Base-by-base conservation (phyloP, 2,797 vertebrate species). In the Periophthalmus magnuspinnatus region DNA sequence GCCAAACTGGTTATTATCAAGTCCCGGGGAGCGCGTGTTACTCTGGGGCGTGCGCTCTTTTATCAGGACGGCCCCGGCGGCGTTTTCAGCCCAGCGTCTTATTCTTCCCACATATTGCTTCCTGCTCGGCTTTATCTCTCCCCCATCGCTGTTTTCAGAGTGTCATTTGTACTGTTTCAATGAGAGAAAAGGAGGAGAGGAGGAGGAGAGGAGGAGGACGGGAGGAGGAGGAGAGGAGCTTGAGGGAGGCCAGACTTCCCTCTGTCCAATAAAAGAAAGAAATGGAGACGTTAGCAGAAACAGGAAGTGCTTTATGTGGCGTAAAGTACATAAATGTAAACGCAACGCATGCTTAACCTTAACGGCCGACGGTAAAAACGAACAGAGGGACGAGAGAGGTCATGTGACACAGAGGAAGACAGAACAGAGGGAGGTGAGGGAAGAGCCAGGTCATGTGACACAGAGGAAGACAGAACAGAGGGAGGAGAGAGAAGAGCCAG, bases 101-200 rank as follows among this genome's bases (percentile, higher is more conserved):
- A 57, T 41, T 80, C 67, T 54, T 58, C 47, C 65, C 62, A 60
- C 68, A 81, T 76, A 84, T 72, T 72, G 76, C 79, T 59, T 82
- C 66, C 67, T 77, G 58, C 50, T 81, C 61, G 69, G 52, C 72
- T 87, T 85, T 79, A 78, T 87, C 67, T 83, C 71, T 80, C 67
- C 68, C 74, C 67, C 73, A 81, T 81, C 76, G 76, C 70, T 54
- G 66, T 80, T 75, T 80, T 67, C 78, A 48, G 54, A 74, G 76
- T 81, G 69, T 67, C 77, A 77, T 86, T 79, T 81, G 55, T 69
- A 72, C 52, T 16, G 45, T 79, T 76, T 69, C 72, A 76, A 66
- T 84, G 69, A 80, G 72, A 73, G 72, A 72, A 70, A 73, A 73
- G 81, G 79, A 81, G 75, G 0, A 70, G 73, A 73, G 80, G 79